Evolutionary conservation across 2,113 vertebrate species (phyloP), one percentile per base, ranked within the genome.

Genomic region (Lasiurus borealis): DNA sequence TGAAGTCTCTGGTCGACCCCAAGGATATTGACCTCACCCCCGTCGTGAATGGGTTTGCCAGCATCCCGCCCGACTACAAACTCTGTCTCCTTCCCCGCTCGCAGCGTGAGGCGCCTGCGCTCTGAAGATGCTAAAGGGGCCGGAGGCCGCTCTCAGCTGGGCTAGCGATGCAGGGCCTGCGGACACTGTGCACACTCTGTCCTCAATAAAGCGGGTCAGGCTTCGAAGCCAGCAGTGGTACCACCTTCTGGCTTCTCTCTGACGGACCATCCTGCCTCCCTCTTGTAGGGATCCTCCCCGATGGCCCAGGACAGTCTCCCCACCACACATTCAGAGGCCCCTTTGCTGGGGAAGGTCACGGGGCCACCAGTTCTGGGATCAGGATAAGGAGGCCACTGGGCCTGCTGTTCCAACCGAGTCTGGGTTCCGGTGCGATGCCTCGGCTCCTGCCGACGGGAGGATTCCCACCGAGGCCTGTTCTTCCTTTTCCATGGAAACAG

Each of bases 21-120:
- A 78, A 95, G 78, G 96, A 98, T 21, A 96, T 98, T 0, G 90
- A 98, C 52, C 88, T 96, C 69, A 95, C n/a, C 0, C 97, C 98
- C 3, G 1, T 29, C 0, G 0, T 36, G 0, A 15, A 88, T 31
- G 98, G 97, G 3, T 95, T 98, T 48, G 96, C 78, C 48, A 84
- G 44, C 6, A 4, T 98, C n/a, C 98, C 98, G 0, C 98, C 89
- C 14, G 15, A 5, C 16, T 98, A 97, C 44, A 92, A 98, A 72
- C 76, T 98, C 44, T 91, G 96, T 48, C 66, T 98, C 23, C 57
- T 97, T 64, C 96, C 98, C 25, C 98, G 97, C 3, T 94, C 91
- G 0, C 44, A 36, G 54, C 2, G 6, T n/a, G 13, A 52, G 76
- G n/a, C 21, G 34, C 29, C 31, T 0, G 5, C 0, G 0, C 29